Evolutionary conservation across 2,888 invertebrate genomes (phyloP).

Genomic region (Drosophila mettleri): DNA sequence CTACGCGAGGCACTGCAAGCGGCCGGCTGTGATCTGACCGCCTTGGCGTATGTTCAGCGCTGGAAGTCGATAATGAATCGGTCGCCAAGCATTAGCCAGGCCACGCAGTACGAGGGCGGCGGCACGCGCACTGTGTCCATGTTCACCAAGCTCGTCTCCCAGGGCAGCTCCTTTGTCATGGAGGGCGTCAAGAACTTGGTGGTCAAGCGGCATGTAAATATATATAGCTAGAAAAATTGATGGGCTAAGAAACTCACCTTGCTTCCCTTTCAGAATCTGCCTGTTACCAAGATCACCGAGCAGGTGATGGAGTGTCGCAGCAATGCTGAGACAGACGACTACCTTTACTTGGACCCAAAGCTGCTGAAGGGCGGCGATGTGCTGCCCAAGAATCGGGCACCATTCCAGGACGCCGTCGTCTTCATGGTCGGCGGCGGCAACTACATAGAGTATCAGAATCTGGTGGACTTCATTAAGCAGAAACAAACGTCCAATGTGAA

Average conservation of each 20-base stretch:
- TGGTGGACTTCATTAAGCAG: slow-evolving; percentile 97
- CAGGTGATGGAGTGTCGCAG: slow-evolving; percentile 93
- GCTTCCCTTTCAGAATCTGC: slow-evolving; percentile 90
- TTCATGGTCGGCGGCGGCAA: slow-evolving; percentile 97
- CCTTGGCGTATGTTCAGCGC: slow-evolving; percentile 95
- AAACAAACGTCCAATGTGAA: slow-evolving; percentile 89
- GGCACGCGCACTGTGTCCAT: slow-evolving; percentile 98
- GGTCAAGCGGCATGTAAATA: slow-evolving; percentile 96
- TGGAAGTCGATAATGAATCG: slow-evolving; percentile 89
- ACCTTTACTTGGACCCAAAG: slow-evolving; percentile 98
- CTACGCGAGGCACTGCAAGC: slow-evolving; percentile 91
- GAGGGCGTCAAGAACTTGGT: slow-evolving; percentile 99
- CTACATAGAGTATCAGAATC: slow-evolving; percentile 99
- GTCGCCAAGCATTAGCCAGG: slow-evolving; percentile 85
- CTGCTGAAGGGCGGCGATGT: slow-evolving; percentile 91
- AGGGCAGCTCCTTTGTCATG: slow-evolving; percentile 99
- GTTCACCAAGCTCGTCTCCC: slow-evolving; percentile 98
- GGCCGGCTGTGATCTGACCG: slow-evolving; percentile 93
- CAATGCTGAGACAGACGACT: slow-evolving; percentile 92
- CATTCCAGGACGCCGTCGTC: slow-evolving; percentile 95
- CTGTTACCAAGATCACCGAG: slow-evolving; percentile 96
- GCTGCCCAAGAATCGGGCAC: slow-evolving; percentile 88
- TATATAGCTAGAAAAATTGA: not conserved
- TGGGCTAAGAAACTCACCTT: too few relatives aligned
- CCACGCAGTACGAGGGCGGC: slow-evolving; percentile 95